A percentile compares a stretch with the other conserved stretches of the same genome.
These are phyloP conservation scores for Eustalomyia histrio DNA, from an alignment of 2,888 invertebrate genomes.

Conservation along the genomic window DNA sequence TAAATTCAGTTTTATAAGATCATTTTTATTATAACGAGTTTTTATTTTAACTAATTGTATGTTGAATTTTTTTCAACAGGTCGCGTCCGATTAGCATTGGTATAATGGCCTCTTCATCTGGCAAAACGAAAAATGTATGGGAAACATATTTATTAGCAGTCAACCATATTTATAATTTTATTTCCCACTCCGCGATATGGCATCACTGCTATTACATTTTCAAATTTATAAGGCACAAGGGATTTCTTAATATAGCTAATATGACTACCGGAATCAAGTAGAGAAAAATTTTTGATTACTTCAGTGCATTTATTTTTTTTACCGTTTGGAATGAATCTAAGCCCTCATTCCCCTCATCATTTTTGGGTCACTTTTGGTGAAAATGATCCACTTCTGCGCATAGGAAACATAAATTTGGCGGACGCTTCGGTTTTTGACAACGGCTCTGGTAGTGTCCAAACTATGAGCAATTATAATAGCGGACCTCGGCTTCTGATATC, in stretches of 20 bases:
- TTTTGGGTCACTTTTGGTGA: slow-evolving; percentile 19
- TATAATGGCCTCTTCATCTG: too few relatives aligned
- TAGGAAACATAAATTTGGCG: slow-evolving; percentile 34
- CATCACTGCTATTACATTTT: background rate
- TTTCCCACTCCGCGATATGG: slow-evolving; percentile 29
- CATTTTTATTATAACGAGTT: background rate
- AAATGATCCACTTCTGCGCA: slow-evolving; percentile 38
- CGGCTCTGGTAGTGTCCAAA: slow-evolving; percentile 42
- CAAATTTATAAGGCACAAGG: slow-evolving; percentile 41
- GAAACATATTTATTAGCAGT: background rate
- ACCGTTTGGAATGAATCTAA: slow-evolving; percentile 29
- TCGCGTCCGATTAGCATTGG: slow-evolving; percentile 27
- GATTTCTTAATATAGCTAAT: slow-evolving; percentile 31
- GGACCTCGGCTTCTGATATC: background rate
- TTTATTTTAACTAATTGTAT: slow-evolving; percentile 25
- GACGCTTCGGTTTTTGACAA: slow-evolving; percentile 40
- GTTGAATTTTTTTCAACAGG: slow-evolving; percentile 16
- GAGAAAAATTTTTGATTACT: slow-evolving; percentile 20
- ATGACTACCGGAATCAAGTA: slow-evolving; percentile 34
- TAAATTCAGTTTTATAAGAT: background rate
- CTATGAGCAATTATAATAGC: slow-evolving; percentile 39
- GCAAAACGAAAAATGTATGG: slow-evolving; percentile 23
- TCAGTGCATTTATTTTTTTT: slow-evolving; percentile 30
- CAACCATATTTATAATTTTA: background rate
- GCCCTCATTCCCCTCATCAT: background rate